Base-by-base conservation (phyloP, 1,140 invertebrate genomes). In the Ips nitidus region DNA sequence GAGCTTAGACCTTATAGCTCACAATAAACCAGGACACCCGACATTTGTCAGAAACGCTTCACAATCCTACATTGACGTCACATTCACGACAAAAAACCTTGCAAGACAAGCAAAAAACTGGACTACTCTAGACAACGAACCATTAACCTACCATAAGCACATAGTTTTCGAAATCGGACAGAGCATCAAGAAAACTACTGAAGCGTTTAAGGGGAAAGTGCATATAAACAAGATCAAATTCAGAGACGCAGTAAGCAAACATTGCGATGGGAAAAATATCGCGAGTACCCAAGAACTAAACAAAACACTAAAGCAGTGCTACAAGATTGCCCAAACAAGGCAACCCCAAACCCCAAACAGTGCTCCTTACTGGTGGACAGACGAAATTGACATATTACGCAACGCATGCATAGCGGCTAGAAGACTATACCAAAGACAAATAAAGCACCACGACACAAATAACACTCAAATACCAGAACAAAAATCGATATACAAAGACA, bases 61-160 rank as follows among this genome's bases (percentile, higher is more conserved):
- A 37, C 22, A 7, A 52, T 56, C 43, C 36, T 41, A 65, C 39
- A 65, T 65, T n/a, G 62, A 65, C 37, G 41, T 65, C 3, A 65
- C 62, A 2, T 65, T 65, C 39, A 8, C 50, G 4, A 65, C 62
- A 4, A 45, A 7, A 41, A 7, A 3, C 4, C 4, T 65, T 3
- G 8, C 62, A 4, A 41, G 7, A 5, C n/a, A 53, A 39, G 37
- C 55, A 7, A 41, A 4, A 38, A 4, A 65, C 38, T 65, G 62
- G 50, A 38, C n/a, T n/a, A 55, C 41, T n/a, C 41, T 65, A 37
- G 62, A 65, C 2, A 53, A 53, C 37, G 62, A 65, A 38, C 45
- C 62, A 3, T 22, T 65, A 22, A 55, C 62, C 47, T 39, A 7
- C n/a, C 62, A 65, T 38, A 65, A 37, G 40, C 62, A 65, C 37